Conservation (phyloP, 2,888 invertebrate genomes). For the Augochlorella aurata region DNA sequence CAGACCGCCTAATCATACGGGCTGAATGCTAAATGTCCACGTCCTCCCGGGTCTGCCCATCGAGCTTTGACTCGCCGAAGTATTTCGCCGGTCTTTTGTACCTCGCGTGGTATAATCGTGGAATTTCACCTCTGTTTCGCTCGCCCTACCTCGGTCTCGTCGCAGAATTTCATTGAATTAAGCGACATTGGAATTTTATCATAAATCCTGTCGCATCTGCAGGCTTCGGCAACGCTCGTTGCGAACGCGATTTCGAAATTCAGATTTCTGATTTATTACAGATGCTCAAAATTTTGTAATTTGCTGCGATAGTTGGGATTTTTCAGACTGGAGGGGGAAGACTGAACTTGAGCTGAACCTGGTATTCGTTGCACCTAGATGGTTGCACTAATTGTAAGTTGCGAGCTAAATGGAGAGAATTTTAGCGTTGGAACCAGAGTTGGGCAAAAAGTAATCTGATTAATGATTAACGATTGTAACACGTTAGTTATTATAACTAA, state of each 20-base stretch:
- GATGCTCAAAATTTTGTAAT: slow-evolving; percentile 8
- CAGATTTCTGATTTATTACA: background rate
- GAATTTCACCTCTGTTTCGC: slow-evolving; percentile 43
- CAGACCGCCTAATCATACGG: slow-evolving; percentile 74
- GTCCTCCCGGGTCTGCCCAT: slow-evolving; percentile 41
- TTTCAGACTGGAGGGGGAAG: background rate
- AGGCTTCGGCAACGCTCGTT: slow-evolving; percentile 6
- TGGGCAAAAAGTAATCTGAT: too few species aligned
- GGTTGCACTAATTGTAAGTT: too few species aligned
- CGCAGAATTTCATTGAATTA: slow-evolving; percentile 39
- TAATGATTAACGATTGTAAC: too few species aligned
- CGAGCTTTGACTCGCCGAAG: slow-evolving; percentile 25
- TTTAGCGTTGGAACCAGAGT: too few species aligned
- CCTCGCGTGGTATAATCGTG: slow-evolving; percentile 19
- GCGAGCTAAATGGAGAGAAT: too few species aligned
- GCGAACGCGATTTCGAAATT: slow-evolving; percentile 13
- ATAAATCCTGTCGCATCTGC: slow-evolving; percentile 31
- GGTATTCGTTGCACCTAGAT: too few species aligned
- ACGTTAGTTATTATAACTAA: too few species aligned
- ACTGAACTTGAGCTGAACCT: too few species aligned
- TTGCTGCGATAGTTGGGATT: background rate
- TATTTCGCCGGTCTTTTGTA: slow-evolving; percentile 44
- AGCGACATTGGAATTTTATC: slow-evolving; percentile 41
- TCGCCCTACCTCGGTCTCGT: background rate
- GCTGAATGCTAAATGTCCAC: slow-evolving; percentile 74